These are phyloP conservation scores for Blastomussa wellsi DNA, from an alignment of 92 coral and sea anemone species.

Conservation along the genomic window DNA sequence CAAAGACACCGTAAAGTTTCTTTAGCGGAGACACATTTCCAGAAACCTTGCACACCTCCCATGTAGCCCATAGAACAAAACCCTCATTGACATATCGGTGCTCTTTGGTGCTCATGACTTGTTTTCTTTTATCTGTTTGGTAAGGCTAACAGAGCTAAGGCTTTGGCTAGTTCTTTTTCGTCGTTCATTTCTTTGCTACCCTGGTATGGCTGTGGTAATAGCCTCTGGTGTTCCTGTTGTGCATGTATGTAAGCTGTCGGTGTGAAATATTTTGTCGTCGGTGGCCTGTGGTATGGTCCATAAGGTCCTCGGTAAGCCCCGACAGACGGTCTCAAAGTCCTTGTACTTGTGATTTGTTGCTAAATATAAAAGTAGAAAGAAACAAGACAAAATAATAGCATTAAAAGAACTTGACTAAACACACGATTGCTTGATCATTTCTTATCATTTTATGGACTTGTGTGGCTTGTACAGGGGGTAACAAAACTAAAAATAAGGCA, in stretches of 20 bases:
- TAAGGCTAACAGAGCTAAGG: conserved; percentile 75
- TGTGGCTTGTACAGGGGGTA: not conserved
- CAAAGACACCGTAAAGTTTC: not conserved
- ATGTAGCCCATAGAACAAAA: not conserved
- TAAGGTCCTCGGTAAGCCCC: not conserved
- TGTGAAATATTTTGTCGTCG: not conserved
- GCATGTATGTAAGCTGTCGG: conserved; percentile 12
- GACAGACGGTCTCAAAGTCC: not conserved
- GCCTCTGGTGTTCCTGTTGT: conserved; percentile 43
- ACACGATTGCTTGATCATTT: not conserved
- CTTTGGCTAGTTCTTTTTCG: conserved; percentile 81
- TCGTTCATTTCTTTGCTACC: conserved; percentile 59
- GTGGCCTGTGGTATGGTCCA: not conserved
- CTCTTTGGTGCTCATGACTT: not conserved
- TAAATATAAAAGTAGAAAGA: not conserved
- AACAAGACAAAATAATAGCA: not conserved
- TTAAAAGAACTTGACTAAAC: not conserved
- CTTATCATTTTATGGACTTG: not conserved
- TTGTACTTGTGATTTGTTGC: not conserved
- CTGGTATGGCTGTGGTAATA: conserved; percentile 48
- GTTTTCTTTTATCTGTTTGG: conserved; percentile 58
- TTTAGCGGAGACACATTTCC: not conserved
- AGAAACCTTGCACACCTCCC: not conserved
- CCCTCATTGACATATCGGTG: not conserved
- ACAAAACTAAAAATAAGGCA: not conserved